Evolutionary conservation across 2,797 vertebrate genomes (phyloP).

Genomic region (Pachyuromys duprasi): DNA sequence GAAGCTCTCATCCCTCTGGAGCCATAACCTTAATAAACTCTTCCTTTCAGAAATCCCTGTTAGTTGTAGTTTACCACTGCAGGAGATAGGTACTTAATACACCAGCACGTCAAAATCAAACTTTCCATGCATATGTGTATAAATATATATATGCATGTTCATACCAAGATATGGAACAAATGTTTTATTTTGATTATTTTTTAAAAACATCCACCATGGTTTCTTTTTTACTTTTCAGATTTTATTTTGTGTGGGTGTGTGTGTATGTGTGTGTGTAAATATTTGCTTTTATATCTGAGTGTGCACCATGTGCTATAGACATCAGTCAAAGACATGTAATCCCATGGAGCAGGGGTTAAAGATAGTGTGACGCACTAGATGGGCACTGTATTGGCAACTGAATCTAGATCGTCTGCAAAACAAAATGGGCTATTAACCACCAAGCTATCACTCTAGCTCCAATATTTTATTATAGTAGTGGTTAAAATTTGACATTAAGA

Average conservation of each 20-base stretch:
- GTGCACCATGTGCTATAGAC: too few relatives aligned
- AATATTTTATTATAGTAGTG: not conserved
- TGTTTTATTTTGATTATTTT: not conserved
- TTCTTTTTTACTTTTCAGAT: not conserved
- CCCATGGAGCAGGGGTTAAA: not conserved
- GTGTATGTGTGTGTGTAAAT: not conserved
- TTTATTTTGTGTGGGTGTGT: not conserved
- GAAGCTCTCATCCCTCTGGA: not conserved
- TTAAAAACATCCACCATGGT: not conserved
- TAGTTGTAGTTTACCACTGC: not conserved
- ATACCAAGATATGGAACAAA: not conserved
- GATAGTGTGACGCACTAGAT: not conserved
- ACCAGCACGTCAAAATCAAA: not conserved
- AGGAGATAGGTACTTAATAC: not conserved
- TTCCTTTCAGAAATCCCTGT: not conserved
- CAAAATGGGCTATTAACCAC: not conserved
- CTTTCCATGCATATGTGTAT: not conserved
- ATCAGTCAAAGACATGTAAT: not conserved
- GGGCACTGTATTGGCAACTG: too few relatives aligned
- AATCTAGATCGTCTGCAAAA: not conserved
- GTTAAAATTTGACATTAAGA: constrained; percentile 39
- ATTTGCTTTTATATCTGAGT: not conserved
- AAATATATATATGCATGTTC: not conserved
- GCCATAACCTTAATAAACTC: not conserved
- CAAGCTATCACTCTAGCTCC: not conserved